Percentiles rank a stretch among this genome's conserved stretches.
These are phyloP conservation scores for Bungarus multicinctus DNA, from an alignment of 2,113 vertebrate genomes.

Conservation along the genomic window DNA sequence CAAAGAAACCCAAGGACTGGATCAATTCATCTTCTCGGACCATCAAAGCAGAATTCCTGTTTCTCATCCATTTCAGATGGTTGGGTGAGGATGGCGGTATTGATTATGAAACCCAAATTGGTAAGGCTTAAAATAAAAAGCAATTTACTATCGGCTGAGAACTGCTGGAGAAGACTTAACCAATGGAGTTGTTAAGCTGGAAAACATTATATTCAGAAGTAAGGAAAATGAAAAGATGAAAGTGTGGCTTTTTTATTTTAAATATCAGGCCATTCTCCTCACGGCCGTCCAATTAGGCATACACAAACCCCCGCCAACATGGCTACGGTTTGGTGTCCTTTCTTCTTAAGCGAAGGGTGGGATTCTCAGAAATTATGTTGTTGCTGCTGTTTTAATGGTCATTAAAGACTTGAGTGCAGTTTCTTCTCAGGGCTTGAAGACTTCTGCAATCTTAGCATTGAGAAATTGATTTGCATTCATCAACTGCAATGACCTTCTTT, in stretches of 20 bases:
- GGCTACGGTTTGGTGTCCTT: background rate
- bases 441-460: background rate
- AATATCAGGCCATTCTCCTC: background rate
- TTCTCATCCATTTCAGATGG: conserved; percentile 39
- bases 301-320: background rate
- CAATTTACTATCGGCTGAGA: conserved; percentile 58
- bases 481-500: background rate
- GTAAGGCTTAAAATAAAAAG: conserved; percentile 67
- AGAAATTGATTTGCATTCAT: background rate
- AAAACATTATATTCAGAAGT: conserved; percentile 26
- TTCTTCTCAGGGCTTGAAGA: background rate
- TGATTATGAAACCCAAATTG: conserved; percentile 57
- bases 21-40: conserved; percentile 66
- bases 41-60: conserved; percentile 50
- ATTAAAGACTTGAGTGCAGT: background rate
- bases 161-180: conserved; percentile 18
- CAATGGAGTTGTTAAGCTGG: conserved; percentile 46
- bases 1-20: background rate
- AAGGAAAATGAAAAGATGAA: conserved; percentile 15
- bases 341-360: background rate
- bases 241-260: conserved; percentile 1
- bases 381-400: background rate
- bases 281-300: background rate
- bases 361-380: background rate
- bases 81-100: conserved; percentile 57